Evolutionary conservation across 2,888 invertebrate genomes (phyloP), one percentile per base, ranked within the genome.

Genomic region (Phengaris alcon): DNA sequence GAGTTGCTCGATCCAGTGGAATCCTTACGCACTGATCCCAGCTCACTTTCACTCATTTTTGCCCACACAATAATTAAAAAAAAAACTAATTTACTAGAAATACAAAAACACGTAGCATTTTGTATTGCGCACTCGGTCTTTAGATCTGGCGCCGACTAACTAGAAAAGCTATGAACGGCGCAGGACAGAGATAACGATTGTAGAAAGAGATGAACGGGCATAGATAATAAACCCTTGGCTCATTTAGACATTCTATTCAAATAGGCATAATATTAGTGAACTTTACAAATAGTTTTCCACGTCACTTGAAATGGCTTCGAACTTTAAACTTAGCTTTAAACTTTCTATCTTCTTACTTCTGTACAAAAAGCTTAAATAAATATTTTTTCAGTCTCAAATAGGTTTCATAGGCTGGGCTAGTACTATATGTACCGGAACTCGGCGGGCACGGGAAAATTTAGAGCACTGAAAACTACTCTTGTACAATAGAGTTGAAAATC

Each of bases 201-300:
- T 35, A 64, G 64, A 64, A 35, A 64, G 64, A 64, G 64, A 64
- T 35, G 7, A 13, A 64, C 44, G 13, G 52, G 35, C 35, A 64
- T 64, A 64, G 64, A 64, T 64, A 64, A 64, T 64, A 64, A 64
- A 64, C 64, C 64, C 35, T 64, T 6, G 64, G 64, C 64, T 64
- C 64, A 64, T 64, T 64, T 64, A 10, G 35, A 64, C 12, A 64
- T 44, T 64, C 10, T 59, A 4, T 1, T 22, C 2, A 9, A 57
- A 22, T 57, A 57, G 15, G 57, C 57, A 3, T 22, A 15, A 9
- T 9, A 22, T 22, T 54, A 10, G 6, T 48, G 1, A 48, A 48
- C 6, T 48, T 48, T 35, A 35, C 4, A 48, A 48, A 7, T 48
- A 48, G 48, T 7, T 48, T 48, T 48, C 48, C 6, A 48, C 2